Base-by-base conservation (phyloP, 2,797 vertebrate genomes). In the Antrozous pallidus region DNA sequence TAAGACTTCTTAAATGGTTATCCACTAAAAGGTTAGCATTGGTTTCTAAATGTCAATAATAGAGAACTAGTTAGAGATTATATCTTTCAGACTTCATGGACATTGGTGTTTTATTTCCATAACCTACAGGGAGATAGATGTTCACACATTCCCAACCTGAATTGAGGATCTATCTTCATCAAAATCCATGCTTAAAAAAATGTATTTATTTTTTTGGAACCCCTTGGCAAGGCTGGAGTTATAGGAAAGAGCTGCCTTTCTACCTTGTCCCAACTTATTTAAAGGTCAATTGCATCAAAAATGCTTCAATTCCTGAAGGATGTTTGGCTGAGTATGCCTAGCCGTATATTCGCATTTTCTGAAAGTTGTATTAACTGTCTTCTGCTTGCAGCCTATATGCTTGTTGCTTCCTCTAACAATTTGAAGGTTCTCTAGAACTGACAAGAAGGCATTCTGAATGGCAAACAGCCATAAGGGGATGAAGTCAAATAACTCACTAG, bases 241-340 rank as follows among this genome's bases (percentile, higher is more conserved):
- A 95, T 4, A 93, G 61, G 71, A 17, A 79, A 92, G 92, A 69
- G 47, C 36, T 91, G 40, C n/a, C 65, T 70, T 90, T 92, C 58
- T 82, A 24, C 75, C 81, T 84, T 67, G 40, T 54, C 26, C 80
- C 89, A 69, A 80, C 58, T 94, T 67, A 95, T 61, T 87, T 95
- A 91, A 77, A 92, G 80, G 75, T 82, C 83, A 95, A 40, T 3
- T 87, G 83, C 77, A 86, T 88, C 47, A 95, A 90, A 94, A 91
- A 79, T 58, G 49, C 31, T 88, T 90, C 54, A 58, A 11, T 84
- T 87, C 67, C 81, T 93, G 49, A 88, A 94, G 78, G 90, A 65
- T 78, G 61, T n/a, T 61, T 93, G 71, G 42, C 56, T 7, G 20
- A 93, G 49, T 49, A 38, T 40, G 75, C n/a, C 74, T 26, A 17